phyloP scores from a whole-genome alignment of 2,888 invertebrate genomes.

The Lepetodrilus schrolli region DNA sequence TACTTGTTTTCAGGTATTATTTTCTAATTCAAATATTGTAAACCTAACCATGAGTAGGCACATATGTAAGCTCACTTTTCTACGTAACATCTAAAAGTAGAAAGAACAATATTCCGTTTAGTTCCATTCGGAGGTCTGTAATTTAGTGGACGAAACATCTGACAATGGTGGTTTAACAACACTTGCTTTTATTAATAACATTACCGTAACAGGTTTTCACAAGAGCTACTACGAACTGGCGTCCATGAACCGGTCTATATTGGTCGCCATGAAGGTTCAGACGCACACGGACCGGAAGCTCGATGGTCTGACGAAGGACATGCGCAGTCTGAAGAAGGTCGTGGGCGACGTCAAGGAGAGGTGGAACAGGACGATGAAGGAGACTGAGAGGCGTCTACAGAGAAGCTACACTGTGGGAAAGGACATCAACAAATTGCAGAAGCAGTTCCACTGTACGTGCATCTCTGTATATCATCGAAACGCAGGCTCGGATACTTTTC shows the following conservation, averaged over 20 bases:
- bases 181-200: too few relatives aligned
- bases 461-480: too few relatives aligned
- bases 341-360: not conserved
- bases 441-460: conserved; percentile 3
- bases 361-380: conserved; percentile 28
- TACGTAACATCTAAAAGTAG: too few relatives aligned
- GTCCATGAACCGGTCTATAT: not conserved
- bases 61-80: too few relatives aligned
- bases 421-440: conserved; percentile 9
- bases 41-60: too few relatives aligned
- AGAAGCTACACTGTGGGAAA: conserved; percentile 15
- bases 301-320: not conserved
- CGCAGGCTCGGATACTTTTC: too few relatives aligned
- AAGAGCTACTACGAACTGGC: conserved; percentile 1
- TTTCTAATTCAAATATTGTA: too few relatives aligned
- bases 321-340: not conserved
- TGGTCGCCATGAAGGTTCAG: not conserved
- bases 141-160: too few relatives aligned
- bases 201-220: conserved; percentile 8
- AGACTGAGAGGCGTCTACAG: not conserved
- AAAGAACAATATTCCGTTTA: too few relatives aligned
- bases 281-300: not conserved
- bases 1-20: too few relatives aligned
- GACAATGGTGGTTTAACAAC: too few relatives aligned
- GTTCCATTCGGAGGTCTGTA: too few relatives aligned